Conservation (phyloP, 2,888 invertebrate species). For the Ichneumon xanthorius region DNA sequence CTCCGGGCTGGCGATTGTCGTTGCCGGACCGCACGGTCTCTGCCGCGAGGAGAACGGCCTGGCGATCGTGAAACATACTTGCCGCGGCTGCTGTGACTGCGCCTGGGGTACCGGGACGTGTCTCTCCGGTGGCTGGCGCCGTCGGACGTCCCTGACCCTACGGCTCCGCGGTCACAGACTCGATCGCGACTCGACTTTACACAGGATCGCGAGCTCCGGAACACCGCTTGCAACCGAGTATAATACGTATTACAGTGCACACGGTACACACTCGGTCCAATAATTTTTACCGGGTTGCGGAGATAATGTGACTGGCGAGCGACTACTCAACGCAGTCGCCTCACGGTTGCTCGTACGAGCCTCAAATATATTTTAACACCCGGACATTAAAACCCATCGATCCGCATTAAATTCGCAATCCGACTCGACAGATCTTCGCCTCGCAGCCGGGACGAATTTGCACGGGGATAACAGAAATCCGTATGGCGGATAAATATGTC, state of each 20-base stretch:
- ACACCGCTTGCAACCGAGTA: conserved; percentile 41
- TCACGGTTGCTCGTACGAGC: conserved; percentile 17
- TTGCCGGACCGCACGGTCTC: conserved; percentile 56
- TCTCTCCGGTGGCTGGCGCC: conserved; percentile 59
- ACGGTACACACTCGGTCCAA: conserved; percentile 12
- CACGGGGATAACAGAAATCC: conserved; percentile 29
- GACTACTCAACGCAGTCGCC: conserved; percentile 38
- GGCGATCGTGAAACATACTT: conserved; percentile 44
- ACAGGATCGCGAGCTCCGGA: conserved; percentile 40
- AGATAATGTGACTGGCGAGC: conserved; percentile 27
- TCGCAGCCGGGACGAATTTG: conserved; percentile 27
- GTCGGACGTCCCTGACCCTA: conserved; percentile 74
- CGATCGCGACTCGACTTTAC: conserved; percentile 64
- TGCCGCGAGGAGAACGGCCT: conserved; percentile 50
- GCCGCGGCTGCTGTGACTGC: conserved; percentile 57
- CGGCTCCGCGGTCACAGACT: conserved; percentile 62
- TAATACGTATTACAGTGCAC: conserved; percentile 19
- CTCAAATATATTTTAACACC: conserved; percentile 19
- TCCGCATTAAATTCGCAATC: conserved; percentile 5
- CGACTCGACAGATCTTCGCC: conserved; percentile 17
- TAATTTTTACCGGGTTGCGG: conserved; percentile 31
- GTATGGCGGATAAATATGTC: conserved; percentile 37
- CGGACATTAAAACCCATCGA: neutral
- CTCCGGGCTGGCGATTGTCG: conserved; percentile 66
- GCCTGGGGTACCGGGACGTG: conserved; percentile 55